Evolutionary conservation across 2,888 invertebrate species (phyloP), one percentile per base, ranked within the genome.

Genomic region (Masnerella sp.): DNA sequence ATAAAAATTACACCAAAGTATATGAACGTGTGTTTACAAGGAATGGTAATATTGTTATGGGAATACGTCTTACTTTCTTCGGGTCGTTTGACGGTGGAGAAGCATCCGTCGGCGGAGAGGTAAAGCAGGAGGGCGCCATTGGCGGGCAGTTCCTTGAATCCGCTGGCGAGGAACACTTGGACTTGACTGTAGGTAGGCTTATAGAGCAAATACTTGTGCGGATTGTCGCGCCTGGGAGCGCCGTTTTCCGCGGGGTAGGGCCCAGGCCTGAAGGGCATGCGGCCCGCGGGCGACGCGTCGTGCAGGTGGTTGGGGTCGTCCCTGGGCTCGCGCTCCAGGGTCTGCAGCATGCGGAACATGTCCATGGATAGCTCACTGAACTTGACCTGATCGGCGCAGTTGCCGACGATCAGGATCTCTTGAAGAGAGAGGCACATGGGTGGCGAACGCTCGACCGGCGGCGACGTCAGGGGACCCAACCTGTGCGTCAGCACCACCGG

Each of bases 311-410:
- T 93, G 49, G 92, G 90, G 77, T 94, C 94, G 80, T 95, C 95
- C 79, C 94, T 93, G 8, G 96, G 96, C 85, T 98, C 97, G 76
- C 96, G 90, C 87, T 98, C 98, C 71, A 98, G 88, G 0, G 96
- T 96, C 88, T 98, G 98, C 70, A 98, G 90, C 93, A 98, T 97
- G 81, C 98, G 91, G 88, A 96, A 98, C 98, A 98, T 98, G 89
- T 98, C 98, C 91, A 98, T 93, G 9, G 98, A 98, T 79, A 98
- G 89, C 88, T 98, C 98, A 78, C 96, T 97, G 89, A 97, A 98
- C 88, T 97, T 97, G 25, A 97, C 95, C 90, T 98, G 98, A 84
- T 97, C 96, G 77, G 94, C 92, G 82, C 95, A 94, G 87, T 97
- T 97, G 67, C 98, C 98, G 67, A 98, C 93, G 77, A 98, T 96